These are phyloP conservation scores for Rhabdomys pumilio DNA, from an alignment of 2,797 vertebrate genomes.

Conservation along the genomic window DNA sequence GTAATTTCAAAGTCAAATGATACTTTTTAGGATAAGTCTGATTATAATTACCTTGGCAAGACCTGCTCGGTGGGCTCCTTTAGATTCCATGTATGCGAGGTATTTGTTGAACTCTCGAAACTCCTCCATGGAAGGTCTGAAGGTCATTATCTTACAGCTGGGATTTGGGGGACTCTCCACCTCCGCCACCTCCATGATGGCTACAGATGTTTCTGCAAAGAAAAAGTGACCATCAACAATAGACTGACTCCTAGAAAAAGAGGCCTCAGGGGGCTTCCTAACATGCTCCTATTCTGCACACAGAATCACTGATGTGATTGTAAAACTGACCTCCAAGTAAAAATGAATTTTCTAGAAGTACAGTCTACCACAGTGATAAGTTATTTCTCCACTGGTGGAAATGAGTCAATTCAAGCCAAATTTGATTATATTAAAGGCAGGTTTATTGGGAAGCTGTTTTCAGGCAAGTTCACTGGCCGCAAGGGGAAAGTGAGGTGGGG, in stretches of 20 bases:
- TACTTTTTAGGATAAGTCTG: constrained; percentile 4
- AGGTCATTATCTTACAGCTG: constrained; percentile 99
- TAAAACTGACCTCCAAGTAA: constrained; percentile 9
- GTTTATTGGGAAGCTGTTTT: neutral
- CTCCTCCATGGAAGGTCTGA: constrained; percentile 97
- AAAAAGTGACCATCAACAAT: constrained; percentile 26
- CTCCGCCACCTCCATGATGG: constrained; percentile 93
- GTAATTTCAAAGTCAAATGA: constrained; percentile 47
- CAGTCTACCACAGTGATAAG: neutral
- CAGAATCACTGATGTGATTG: neutral
- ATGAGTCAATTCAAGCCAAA: neutral
- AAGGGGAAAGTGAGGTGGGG: neutral
- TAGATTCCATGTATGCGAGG: constrained; percentile 97
- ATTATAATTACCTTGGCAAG: constrained; percentile 95
- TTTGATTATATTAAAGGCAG: neutral
- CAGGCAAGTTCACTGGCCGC: neutral
- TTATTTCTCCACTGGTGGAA: neutral
- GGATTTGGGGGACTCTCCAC: constrained; percentile 93
- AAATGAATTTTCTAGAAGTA: constrained; percentile 41
- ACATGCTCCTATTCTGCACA: constrained; percentile 11
- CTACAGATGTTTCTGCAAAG: constrained; percentile 78
- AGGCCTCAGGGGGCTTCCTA: neutral
- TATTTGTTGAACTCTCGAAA: constrained; percentile 98
- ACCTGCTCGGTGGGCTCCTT: constrained; percentile 97
- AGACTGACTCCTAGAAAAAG: neutral